Evolutionary conservation across 2,797 vertebrate species (phyloP).

Genomic region (Intellagama lesueurii): DNA sequence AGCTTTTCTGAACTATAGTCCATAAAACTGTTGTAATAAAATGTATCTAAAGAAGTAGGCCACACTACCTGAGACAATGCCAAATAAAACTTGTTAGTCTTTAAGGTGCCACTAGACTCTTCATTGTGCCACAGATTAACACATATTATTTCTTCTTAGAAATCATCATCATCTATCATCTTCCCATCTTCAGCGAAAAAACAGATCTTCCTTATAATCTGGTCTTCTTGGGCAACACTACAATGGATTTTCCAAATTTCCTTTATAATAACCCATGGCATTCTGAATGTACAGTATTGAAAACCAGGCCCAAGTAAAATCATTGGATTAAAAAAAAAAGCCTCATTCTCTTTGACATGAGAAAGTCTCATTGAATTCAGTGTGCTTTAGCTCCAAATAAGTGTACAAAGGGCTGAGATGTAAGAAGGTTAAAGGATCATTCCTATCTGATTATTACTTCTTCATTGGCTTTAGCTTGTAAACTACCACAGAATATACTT

Average conservation of each 20-base stretch:
- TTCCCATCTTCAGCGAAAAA: slow-evolving; percentile 37
- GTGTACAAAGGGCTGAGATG: neutral
- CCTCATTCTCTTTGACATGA: neutral
- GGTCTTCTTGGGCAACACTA: slow-evolving; percentile 39
- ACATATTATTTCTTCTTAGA: too few relatives aligned
- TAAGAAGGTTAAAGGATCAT: slow-evolving; percentile 2
- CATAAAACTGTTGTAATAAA: neutral
- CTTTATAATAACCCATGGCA: neutral
- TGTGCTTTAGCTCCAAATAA: neutral
- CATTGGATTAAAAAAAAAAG: neutral
- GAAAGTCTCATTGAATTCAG: neutral
- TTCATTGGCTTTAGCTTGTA: neutral
- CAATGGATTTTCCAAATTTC: slow-evolving; percentile 38
- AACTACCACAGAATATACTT: neutral
- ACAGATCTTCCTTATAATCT: slow-evolving; percentile 23
- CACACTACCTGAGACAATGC: too few relatives aligned
- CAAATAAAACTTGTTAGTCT: too few relatives aligned
- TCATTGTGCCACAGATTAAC: too few relatives aligned
- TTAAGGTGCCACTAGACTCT: too few relatives aligned
- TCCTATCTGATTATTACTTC: neutral
- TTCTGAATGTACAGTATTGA: neutral
- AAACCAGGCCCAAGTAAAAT: neutral
- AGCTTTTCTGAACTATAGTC: neutral
- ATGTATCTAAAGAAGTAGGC: neutral
- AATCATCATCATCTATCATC: too few relatives aligned